Base-by-base conservation (phyloP, 92 coral and sea anemone species). In the Bergia sp. region DNA sequence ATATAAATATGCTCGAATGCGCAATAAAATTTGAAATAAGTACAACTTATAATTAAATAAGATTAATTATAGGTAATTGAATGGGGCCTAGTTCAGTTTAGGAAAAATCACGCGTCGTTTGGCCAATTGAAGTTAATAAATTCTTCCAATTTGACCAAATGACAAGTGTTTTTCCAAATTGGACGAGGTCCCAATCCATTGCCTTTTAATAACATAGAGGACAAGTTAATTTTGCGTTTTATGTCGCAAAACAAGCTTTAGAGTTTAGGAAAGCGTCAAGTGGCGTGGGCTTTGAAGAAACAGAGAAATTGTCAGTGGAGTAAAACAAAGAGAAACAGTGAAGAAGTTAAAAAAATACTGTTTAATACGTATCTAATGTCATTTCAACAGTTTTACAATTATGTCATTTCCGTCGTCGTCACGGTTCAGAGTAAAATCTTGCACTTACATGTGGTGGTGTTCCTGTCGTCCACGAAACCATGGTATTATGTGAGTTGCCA, bases 401-500 rank as follows among this genome's bases (percentile, higher is more conserved):
- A 29, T 29, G 29, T 88, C 50, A 5, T 23, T 67, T 13, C 82
- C 81, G 20, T 75, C 58, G 85, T 83, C 85, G 18, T 84, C 85
- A 49, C 49, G 50, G 40, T 40, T 64, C 43, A 88, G 2, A 4
- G 83, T 29, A 65, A 88, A 91, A 88, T 91, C 89, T 49, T 91
- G 86, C 20, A 91, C 82, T 53, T 77, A 37, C 91, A 91, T 91
- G 9, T 38, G 49, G 76, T 88, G 83, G 41, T 88, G 91, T 71
- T 91, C 89, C 66, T 88, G 93, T 23, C 91, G 66, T 44, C 91
- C 89, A 5, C 91, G 71, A 12, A 86, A 16, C 37, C 90, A 80
- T 80, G 73, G 77, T 87, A 85, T 49, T 87, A 85, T 6, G 84
- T 76, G 40, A 87, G 73, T 9, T 45, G 90, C 76, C 85, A 87